phyloP scores from a whole-genome alignment of 2,113 vertebrate species.

The Manacus vitellinus region DNA sequence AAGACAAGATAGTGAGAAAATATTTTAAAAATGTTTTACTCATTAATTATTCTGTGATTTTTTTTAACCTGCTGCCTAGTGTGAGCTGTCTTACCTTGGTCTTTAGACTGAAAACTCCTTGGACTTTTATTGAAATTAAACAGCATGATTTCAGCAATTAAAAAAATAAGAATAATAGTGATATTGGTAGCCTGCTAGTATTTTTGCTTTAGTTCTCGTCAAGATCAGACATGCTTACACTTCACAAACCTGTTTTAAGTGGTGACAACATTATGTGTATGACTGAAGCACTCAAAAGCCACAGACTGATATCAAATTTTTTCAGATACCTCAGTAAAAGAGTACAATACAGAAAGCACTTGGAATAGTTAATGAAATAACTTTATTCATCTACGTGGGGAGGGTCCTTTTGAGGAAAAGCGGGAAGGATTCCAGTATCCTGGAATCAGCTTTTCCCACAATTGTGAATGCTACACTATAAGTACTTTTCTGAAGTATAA shows the following conservation, averaged over 20 bases:
- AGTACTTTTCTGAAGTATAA: neutral
- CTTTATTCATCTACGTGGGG: neutral
- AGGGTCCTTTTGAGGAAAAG: neutral
- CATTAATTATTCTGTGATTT: neutral
- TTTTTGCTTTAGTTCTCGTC: neutral
- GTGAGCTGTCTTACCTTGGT: neutral
- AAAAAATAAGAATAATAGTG: neutral
- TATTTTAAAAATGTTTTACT: neutral
- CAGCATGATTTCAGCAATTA: neutral
- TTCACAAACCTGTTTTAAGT: conserved; percentile 30
- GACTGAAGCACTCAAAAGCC: conserved; percentile 25
- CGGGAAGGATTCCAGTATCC: fast-evolving
- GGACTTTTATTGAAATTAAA: neutral
- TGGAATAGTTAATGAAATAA: neutral
- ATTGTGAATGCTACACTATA: neutral
- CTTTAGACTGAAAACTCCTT: neutral
- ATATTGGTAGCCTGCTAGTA: neutral
- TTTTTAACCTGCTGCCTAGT: neutral
- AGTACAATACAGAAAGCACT: neutral
- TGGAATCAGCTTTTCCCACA: neutral
- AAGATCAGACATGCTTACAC: neutral
- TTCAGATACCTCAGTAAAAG: neutral
- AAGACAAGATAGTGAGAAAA: neutral
- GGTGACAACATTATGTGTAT: conserved; percentile 34
- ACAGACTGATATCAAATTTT: neutral